Evolutionary conservation across 2,113 vertebrate species (phyloP).

Genomic region (Carollia perspicillata): DNA sequence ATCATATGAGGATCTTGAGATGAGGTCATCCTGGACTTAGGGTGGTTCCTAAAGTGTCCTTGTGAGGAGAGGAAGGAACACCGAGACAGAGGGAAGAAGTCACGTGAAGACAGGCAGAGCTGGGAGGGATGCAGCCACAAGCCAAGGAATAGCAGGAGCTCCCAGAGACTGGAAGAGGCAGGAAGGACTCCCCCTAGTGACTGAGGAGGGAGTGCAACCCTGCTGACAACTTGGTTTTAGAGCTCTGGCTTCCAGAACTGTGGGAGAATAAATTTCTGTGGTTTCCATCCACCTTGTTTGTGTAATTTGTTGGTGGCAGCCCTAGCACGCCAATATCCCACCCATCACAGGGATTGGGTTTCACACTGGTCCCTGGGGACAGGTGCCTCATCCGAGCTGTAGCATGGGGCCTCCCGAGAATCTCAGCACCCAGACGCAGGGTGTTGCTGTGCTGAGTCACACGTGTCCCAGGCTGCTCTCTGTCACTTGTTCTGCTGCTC

Average conservation of each 20-base stretch:
- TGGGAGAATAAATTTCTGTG: not conserved
- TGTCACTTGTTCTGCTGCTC: not conserved
- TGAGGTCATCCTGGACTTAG: not conserved
- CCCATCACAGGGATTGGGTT: not conserved
- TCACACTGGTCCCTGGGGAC: not conserved
- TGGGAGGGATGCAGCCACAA: not conserved
- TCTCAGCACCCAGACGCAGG: not conserved
- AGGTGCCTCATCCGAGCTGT: not conserved
- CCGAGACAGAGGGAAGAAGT: not conserved
- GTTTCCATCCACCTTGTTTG: not conserved
- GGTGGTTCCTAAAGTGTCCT: not conserved
- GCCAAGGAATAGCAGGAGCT: not conserved
- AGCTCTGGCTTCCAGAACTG: not conserved
- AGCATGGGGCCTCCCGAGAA: not conserved
- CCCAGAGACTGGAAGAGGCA: not conserved
- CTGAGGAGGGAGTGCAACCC: accelerated
- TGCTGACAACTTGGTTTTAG: not conserved
- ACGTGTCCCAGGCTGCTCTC: not conserved
- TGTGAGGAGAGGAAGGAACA: not conserved
- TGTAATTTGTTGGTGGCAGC: not conserved
- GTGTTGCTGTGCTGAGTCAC: not conserved
- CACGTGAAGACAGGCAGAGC: not conserved
- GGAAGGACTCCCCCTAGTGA: no score
- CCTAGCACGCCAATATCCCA: accelerated
- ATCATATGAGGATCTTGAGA: not conserved